These are phyloP conservation scores for Engystomops pustulosus DNA, from an alignment of 2,113 vertebrate species.

Conservation along the genomic window DNA sequence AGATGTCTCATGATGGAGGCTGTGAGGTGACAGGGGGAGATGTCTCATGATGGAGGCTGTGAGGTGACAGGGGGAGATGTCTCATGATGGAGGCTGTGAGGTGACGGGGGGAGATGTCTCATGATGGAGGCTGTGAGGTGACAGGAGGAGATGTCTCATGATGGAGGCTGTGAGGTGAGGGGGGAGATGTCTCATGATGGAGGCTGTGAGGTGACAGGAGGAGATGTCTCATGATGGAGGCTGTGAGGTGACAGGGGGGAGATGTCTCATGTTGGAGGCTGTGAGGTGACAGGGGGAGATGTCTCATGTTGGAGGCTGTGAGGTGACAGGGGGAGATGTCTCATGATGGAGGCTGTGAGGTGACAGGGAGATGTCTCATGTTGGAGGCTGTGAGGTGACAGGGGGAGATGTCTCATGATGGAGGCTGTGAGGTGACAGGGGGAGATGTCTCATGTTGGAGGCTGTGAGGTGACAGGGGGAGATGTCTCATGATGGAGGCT, in stretches of 20 bases:
- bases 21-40: not conserved
- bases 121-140: not conserved
- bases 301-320: not conserved
- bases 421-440: not conserved
- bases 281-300: not conserved
- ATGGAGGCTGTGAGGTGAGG: not conserved
- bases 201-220: not conserved
- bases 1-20: not conserved
- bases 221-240: not conserved
- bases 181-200: not conserved
- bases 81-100: not conserved
- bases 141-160: too few species aligned
- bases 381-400: not conserved
- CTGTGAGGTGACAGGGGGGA: not conserved
- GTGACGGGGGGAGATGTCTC: not conserved
- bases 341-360: not conserved
- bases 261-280: not conserved
- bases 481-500: not conserved
- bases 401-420: not conserved
- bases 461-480: not conserved
- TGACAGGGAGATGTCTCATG: not conserved
- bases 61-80: not conserved
- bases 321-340: not conserved
- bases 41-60: not conserved
- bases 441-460: not conserved